Percentiles rank a stretch among this genome's conserved stretches.
phyloP scores from a whole-genome alignment of 2,113 vertebrate genomes.

The Hippocampus zosterae region DNA sequence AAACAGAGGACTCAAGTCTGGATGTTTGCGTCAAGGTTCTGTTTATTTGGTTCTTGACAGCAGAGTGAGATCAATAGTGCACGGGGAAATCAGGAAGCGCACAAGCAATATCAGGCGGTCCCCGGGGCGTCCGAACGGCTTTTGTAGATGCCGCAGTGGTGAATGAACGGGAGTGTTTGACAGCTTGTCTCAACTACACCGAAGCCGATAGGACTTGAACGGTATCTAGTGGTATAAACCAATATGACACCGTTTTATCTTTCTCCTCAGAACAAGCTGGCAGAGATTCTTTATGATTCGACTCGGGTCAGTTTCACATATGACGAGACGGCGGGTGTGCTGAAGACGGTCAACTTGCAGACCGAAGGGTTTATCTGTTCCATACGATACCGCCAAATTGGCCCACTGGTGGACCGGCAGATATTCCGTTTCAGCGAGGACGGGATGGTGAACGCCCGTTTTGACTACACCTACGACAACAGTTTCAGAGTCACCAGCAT shows the following conservation, averaged over 20 bases:
- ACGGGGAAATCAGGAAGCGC: not conserved
- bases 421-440: slow-evolving; percentile 98
- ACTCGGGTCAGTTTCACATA: slow-evolving; percentile 97
- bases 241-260: not conserved
- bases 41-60: not conserved
- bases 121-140: not conserved
- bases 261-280: slow-evolving; percentile 81
- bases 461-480: slow-evolving; percentile 99
- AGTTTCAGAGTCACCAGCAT: slow-evolving; percentile 98
- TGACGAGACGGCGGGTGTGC: slow-evolving; percentile 91
- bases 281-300: slow-evolving; percentile 94
- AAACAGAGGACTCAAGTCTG: not conserved
- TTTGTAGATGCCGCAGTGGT: not conserved
- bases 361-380: slow-evolving; percentile 98
- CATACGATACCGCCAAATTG: slow-evolving; percentile 94
- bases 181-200: slow-evolving; percentile 11
- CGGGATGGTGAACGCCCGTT: slow-evolving; percentile 96
- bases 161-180: slow-evolving; percentile 1
- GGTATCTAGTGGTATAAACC: not conserved
- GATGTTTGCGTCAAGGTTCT: not conserved
- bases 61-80: not conserved
- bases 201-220: not conserved
- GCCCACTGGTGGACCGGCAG: slow-evolving; percentile 92
- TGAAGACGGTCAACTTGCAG: slow-evolving; percentile 97
- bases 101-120: not conserved